Base-by-base conservation (phyloP, 2,888 invertebrate species). In the Uropetala carovei region DNA sequence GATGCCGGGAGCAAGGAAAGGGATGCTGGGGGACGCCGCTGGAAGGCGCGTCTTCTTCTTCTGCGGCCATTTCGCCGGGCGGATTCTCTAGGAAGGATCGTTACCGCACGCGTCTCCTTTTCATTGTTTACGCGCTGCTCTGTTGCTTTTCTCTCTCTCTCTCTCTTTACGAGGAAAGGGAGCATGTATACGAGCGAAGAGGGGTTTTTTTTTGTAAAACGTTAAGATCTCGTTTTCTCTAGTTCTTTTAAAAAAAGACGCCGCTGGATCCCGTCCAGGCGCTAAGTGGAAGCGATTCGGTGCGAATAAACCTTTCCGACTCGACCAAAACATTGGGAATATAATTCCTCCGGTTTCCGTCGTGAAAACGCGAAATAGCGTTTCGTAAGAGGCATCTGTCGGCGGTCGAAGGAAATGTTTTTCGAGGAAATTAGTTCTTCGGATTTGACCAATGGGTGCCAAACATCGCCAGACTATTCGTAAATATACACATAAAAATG, bases 201-300 rank as follows among this genome's bases (percentile, higher is more conserved):
- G 89, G 60, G 60, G 60, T 64, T 43, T 75, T 13, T 75, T 75
- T 75, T 27, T 11, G 43, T 43, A 89, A 68, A 60, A 27, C 86
- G 43, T 1, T 3, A 43, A 89, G n/a, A 64, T 68, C 58, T 68
- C 68, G 43, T 64, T 60, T 89, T 64, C 43, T 30, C 64, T 18
- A 16, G 56, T 89, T 89, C 30, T 89, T 89, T 89, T n/a, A n/a
- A 64, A 64, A 13, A 64, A 43, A 89, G 89, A 43, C 60, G 89
- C 89, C 89, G 89, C 43, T 89, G 89, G 89, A 89, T n/a, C 18
- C 16, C 43, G 18, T 89, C 89, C 89, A 89, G 30, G 89, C 89
- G 89, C 43, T 89, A 89, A 89, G 89, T 89, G 89, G 89, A 89
- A 68, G 89, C 89, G 89, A 89, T 89, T 89, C 89, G 10, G 89